Conservation (phyloP, 1,140 invertebrate species). For the Lasioglossum baleicum region DNA sequence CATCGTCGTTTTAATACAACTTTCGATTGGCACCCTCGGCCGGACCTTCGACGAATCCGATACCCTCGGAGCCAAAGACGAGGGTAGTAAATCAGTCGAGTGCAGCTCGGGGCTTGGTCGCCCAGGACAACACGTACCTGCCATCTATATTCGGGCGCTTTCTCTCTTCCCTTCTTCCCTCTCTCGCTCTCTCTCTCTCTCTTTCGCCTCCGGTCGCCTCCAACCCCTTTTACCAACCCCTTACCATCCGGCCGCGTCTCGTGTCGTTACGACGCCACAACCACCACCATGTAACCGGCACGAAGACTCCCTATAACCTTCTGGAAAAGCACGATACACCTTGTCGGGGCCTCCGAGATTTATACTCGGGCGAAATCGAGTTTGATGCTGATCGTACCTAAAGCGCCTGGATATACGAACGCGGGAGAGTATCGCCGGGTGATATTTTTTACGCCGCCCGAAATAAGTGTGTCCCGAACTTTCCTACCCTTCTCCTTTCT, state of each 20-base stretch:
- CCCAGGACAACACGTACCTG: conserved; percentile 74
- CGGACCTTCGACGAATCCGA: conserved; percentile 68
- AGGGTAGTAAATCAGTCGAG: conserved; percentile 73
- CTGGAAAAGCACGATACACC: conserved; percentile 65
- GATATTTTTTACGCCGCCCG: conserved; percentile 26
- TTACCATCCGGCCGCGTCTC: conserved; percentile 6
- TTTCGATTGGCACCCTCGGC: conserved; percentile 72
- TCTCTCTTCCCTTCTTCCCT: conserved; percentile 11
- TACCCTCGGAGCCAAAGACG: conserved; percentile 63
- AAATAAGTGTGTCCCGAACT: background rate
- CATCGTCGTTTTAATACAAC: conserved; percentile 73
- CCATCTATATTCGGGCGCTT: conserved; percentile 71
- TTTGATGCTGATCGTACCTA: conserved; percentile 66
- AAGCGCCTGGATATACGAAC: conserved; percentile 36
- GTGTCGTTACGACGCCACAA: conserved; percentile 57
- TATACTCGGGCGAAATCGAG: conserved; percentile 71
- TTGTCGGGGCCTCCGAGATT: conserved; percentile 66
- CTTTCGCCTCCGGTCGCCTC: too few relatives aligned
- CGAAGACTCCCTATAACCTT: conserved; percentile 56
- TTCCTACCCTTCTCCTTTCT: too few relatives aligned
- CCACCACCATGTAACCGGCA: conserved; percentile 50
- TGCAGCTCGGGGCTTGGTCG: conserved; percentile 63
- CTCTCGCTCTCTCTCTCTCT: too few relatives aligned
- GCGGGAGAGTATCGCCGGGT: background rate
- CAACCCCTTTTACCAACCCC: too few relatives aligned